These are phyloP conservation scores for Lysandra coridon DNA, from an alignment of 2,888 invertebrate genomes.

Conservation along the genomic window DNA sequence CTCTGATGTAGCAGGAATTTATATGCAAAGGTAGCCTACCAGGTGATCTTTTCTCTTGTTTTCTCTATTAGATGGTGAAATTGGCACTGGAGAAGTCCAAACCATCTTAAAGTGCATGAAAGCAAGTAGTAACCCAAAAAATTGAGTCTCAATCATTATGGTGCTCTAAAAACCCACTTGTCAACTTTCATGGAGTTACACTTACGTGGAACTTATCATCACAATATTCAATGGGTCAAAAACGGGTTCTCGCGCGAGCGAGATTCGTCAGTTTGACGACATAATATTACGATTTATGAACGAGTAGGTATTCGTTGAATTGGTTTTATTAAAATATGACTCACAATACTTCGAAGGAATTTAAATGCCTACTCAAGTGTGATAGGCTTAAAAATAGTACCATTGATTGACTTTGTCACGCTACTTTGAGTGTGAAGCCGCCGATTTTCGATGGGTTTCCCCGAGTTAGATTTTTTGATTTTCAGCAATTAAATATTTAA, in stretches of 20 bases:
- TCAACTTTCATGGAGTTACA: not conserved
- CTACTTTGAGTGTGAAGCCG: not conserved
- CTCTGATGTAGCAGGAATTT: no score
- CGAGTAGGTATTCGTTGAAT: not conserved
- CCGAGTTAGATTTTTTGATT: not conserved
- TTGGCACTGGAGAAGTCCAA: no score
- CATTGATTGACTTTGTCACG: not conserved
- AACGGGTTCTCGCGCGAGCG: not conserved
- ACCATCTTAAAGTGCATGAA: no score
- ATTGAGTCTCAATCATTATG: not conserved
- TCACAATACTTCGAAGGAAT: not conserved
- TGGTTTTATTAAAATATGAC: not conserved
- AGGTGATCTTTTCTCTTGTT: no score
- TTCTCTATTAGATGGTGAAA: no score
- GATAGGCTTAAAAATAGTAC: not conserved
- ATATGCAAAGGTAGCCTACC: no score
- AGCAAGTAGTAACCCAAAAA: not conserved
- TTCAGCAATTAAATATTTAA: no score
- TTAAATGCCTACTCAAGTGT: not conserved
- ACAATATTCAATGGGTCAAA: not conserved
- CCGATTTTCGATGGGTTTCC: not conserved
- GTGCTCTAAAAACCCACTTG: not conserved
- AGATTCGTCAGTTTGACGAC: not conserved
- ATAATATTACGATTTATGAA: not conserved
- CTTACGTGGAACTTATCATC: not conserved